phyloP scores from a whole-genome alignment of 92 coral and sea anemone genomes.

The Anthopleura xanthogrammica region DNA sequence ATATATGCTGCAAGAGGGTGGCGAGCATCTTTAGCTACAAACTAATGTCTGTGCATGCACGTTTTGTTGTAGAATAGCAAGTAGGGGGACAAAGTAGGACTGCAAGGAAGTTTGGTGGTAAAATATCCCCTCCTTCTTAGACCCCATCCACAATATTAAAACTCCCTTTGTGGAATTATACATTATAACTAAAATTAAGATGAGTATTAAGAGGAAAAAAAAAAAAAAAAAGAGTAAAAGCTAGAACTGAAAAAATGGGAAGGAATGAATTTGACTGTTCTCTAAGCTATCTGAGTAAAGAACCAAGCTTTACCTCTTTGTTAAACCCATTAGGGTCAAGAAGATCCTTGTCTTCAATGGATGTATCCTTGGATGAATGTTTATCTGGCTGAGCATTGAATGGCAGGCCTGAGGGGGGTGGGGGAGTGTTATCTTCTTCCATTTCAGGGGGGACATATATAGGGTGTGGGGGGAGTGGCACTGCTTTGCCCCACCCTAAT shows the following conservation, averaged over 20 bases:
- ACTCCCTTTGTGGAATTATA: too few relatives aligned
- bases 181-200: too few relatives aligned
- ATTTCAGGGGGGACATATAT: conserved; percentile 99
- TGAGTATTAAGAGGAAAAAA: too few relatives aligned
- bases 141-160: too few relatives aligned
- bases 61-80: too few relatives aligned
- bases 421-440: conserved; percentile 94
- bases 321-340: conserved; percentile 84
- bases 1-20: too few relatives aligned
- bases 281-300: neutral
- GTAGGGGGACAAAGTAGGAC: too few relatives aligned
- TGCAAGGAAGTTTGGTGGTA: too few relatives aligned
- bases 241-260: too few relatives aligned
- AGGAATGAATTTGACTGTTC: neutral
- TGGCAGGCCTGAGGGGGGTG: conserved; percentile 98
- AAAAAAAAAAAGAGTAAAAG: too few relatives aligned
- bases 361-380: conserved; percentile 43
- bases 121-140: too few relatives aligned
- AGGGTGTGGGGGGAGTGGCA: conserved; percentile 98
- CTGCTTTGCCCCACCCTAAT: conserved; percentile 98
- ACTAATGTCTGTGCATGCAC: neutral
- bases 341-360: conserved; percentile 43
- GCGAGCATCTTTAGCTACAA: neutral
- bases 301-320: conserved; percentile 62
- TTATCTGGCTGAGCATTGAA: conserved; percentile 91